Evolutionary conservation across 2,797 vertebrate genomes (phyloP), one percentile per base, ranked within the genome.

Genomic region (Salmo trutta): DNA sequence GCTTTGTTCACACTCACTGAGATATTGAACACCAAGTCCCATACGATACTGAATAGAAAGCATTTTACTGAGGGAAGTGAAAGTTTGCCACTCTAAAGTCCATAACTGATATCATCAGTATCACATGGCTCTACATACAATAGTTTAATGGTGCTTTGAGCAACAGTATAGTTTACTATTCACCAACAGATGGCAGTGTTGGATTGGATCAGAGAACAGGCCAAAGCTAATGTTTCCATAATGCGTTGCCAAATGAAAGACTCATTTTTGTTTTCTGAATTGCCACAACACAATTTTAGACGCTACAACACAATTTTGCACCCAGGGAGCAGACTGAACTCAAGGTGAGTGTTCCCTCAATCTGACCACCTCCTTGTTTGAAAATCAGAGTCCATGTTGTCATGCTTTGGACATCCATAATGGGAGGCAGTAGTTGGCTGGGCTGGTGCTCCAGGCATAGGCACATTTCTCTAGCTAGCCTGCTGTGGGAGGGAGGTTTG

Each of bases 141-240:
- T 47, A 47, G 41, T 47, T 14, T 12, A 12, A 12, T 12, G 41
- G 41, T 47, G 10, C 41, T 12, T 14, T 47, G 19, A 41, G 21
- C 16, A 17, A 54, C 16, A 54, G 21, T 19, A 3, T 51, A 52
- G 69, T 6, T 4, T 27, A 51, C 6, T 10, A 51, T 21, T 14
- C 53, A 68, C 88, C 88, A 85, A 36, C 83, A 93, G 91, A 76
- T 85, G 92, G 89, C 80, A 54, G 21, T 88, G 81, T 90, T 80
- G 74, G 12, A 79, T 79, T 74, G 0, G 21, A 56, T 36, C 8
- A 62, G 14, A 41, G 71, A 41, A 5, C 17, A 21, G 31, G 14
- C 29, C 8, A 74, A 27, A 14, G 36, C 29, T 21, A 5, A 33
- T 51, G 41, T 47, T 47, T 8, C 27, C 53, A 73, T 19, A 68